These are phyloP conservation scores for Cephus spinipes DNA, from an alignment of 2,888 invertebrate species.

Conservation along the genomic window DNA sequence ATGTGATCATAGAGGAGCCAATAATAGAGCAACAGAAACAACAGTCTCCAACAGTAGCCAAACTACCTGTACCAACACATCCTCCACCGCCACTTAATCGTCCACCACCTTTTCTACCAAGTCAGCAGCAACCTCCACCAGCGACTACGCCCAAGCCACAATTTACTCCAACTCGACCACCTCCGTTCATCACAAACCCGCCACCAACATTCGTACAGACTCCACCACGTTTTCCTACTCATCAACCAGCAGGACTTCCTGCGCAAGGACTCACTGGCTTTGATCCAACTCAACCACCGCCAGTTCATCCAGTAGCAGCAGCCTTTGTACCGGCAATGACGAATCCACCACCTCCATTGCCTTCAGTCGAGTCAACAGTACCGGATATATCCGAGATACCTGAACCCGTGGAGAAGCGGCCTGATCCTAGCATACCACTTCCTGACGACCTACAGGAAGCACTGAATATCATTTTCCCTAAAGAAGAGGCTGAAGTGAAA, in stretches of 20 bases:
- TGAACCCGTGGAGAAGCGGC: slow-evolving; percentile 65
- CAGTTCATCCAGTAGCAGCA: slow-evolving; percentile 32
- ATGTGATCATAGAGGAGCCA: slow-evolving; percentile 58
- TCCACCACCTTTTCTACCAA: slow-evolving; percentile 46
- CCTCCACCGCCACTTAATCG: slow-evolving; percentile 40
- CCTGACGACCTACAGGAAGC: slow-evolving; percentile 77
- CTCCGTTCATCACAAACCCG: slow-evolving; percentile 50
- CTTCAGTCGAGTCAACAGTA: slow-evolving; percentile 24
- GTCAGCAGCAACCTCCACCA: slow-evolving; percentile 25
- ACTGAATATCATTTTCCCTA: slow-evolving; percentile 76
- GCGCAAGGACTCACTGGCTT: slow-evolving; percentile 18
- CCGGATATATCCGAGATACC: slow-evolving; percentile 64
- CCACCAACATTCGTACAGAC: slow-evolving; percentile 48
- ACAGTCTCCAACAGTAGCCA: slow-evolving; percentile 26
- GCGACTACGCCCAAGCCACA: slow-evolving; percentile 33
- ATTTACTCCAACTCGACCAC: slow-evolving; percentile 51
- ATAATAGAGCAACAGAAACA: slow-evolving; percentile 43
- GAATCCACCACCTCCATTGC: slow-evolving; percentile 40
- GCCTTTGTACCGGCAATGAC: slow-evolving; percentile 54
- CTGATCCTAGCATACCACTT: slow-evolving; percentile 68
- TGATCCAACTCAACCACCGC: slow-evolving; percentile 17
- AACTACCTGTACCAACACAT: slow-evolving; percentile 38
- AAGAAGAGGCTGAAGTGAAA: slow-evolving; percentile 59
- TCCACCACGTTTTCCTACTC: slow-evolving; percentile 39
- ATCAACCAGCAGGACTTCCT: slow-evolving; percentile 32